Evolutionary conservation across 2,113 vertebrate genomes (phyloP).

Genomic region (Girardinichthys multiradiatus): DNA sequence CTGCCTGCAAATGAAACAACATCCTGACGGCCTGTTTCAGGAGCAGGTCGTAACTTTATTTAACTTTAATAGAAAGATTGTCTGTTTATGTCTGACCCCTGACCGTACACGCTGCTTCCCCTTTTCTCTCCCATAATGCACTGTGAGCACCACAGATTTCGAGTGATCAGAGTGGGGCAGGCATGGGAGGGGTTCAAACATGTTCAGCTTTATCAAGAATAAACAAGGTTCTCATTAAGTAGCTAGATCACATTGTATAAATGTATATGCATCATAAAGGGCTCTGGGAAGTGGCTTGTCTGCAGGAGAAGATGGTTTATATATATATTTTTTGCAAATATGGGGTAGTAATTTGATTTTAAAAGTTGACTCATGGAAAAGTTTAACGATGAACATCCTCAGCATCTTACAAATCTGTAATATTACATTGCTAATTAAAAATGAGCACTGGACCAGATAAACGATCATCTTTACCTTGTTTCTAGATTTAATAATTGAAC

Average conservation of each 20-base stretch:
- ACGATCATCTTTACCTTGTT: conserved; percentile 13
- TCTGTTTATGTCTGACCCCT: conserved; percentile 12
- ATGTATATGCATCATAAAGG: conserved; percentile 70
- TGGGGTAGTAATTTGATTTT: conserved; percentile 13
- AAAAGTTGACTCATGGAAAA: conserved; percentile 26
- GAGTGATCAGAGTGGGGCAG: conserved; percentile 16
- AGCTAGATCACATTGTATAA: conserved; percentile 69
- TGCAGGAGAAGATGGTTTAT: conserved; percentile 45
- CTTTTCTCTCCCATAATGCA: conserved; percentile 59
- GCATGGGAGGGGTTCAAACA: neutral
- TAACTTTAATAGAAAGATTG: no score
- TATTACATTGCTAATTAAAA: conserved; percentile 15
- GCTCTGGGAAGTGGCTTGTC: conserved; percentile 62
- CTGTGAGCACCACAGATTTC: conserved; percentile 43
- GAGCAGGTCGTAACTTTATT: no score
- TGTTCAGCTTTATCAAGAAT: conserved; percentile 53
- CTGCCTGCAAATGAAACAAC: neutral
- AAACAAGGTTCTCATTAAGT: conserved; percentile 63
- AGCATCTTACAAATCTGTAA: conserved; percentile 16
- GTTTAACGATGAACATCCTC: conserved; percentile 27
- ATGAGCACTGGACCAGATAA: conserved; percentile 1
- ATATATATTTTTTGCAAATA: conserved; percentile 35
- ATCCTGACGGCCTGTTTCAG: no score
- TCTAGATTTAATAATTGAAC: neutral
- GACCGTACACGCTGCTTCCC: conserved; percentile 12